Evolutionary conservation across 1,140 invertebrate genomes (phyloP).

Genomic region (Sycophaga agraensis): DNA sequence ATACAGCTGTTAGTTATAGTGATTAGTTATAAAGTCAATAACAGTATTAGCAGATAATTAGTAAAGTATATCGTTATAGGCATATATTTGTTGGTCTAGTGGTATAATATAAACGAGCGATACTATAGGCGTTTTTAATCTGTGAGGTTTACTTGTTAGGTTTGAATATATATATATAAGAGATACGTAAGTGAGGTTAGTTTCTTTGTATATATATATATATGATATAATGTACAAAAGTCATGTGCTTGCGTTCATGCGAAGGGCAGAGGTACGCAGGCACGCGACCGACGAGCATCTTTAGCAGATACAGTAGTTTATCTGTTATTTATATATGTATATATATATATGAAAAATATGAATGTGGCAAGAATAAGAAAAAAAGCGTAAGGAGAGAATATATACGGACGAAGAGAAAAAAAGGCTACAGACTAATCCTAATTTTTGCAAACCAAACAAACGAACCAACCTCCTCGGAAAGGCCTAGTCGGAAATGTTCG

Average conservation of each 20-base stretch:
- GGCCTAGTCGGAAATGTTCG: slow-evolving; percentile 56
- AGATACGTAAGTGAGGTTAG: slow-evolving; percentile 23
- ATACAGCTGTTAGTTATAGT: too few relatives aligned
- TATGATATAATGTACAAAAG: too few relatives aligned
- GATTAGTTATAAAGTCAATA: slow-evolving; percentile 12
- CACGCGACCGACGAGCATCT: too few relatives aligned
- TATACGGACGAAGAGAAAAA: slow-evolving; percentile 29
- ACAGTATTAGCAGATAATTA: slow-evolving; percentile 16
- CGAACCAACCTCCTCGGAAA: slow-evolving; percentile 57
- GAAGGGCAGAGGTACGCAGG: too few relatives aligned
- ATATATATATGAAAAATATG: slow-evolving; percentile 19
- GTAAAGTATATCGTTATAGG: slow-evolving; percentile 14
- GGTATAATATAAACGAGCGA: slow-evolving; percentile 21
- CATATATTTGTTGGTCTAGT: slow-evolving; percentile 12
- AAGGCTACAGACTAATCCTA: slow-evolving; percentile 49
- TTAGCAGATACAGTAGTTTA: too few relatives aligned
- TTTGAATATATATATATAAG: slow-evolving; percentile 22
- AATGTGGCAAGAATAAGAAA: slow-evolving; percentile 25
- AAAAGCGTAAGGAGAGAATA: slow-evolving; percentile 29
- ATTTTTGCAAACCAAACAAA: slow-evolving; percentile 50
- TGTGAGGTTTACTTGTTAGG: slow-evolving; percentile 30
- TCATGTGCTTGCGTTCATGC: too few relatives aligned
- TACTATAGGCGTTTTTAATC: slow-evolving; percentile 20
- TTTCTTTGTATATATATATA: neutral
- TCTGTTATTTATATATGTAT: slow-evolving; percentile 12